Evolutionary conservation across 2,888 invertebrate species (phyloP).

Genomic region (Sinodicranocentrus sp.): DNA sequence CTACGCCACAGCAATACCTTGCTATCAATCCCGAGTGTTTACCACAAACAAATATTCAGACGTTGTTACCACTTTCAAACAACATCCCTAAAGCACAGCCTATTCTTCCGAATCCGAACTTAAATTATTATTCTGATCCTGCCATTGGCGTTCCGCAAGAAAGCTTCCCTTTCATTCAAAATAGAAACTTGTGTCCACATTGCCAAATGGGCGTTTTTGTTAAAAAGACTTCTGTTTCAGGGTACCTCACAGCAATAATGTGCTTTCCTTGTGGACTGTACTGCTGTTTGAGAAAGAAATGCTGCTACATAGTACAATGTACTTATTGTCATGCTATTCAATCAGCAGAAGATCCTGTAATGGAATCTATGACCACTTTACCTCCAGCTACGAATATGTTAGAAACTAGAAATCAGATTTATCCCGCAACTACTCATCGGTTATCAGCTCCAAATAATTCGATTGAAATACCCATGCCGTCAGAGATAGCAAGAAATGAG

Average conservation of each 20-base stretch:
- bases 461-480: no score
- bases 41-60: neutral
- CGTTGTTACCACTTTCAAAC: neutral
- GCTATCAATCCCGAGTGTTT: neutral
- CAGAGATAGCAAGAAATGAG: no score
- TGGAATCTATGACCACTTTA: no score
- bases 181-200: conserved; percentile 41
- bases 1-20: neutral
- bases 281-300: conserved; percentile 43
- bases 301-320: conserved; percentile 47
- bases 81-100: no score
- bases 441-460: no score
- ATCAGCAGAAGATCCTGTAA: neutral
- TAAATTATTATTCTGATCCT: neutral
- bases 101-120: no score
- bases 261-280: conserved; percentile 61
- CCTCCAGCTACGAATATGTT: no score
- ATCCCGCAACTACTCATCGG: no score
- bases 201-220: conserved; percentile 48
- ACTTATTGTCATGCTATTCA: conserved; percentile 51
- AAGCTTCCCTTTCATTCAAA: neutral
- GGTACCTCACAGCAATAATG: conserved; percentile 48
- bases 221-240: conserved; percentile 39
- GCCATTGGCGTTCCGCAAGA: no score
- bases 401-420: no score